Percentiles rank a stretch among this genome's conserved stretches.
Conservation (phyloP, 2,888 invertebrate species). For the Pseudococcus viburni region DNA sequence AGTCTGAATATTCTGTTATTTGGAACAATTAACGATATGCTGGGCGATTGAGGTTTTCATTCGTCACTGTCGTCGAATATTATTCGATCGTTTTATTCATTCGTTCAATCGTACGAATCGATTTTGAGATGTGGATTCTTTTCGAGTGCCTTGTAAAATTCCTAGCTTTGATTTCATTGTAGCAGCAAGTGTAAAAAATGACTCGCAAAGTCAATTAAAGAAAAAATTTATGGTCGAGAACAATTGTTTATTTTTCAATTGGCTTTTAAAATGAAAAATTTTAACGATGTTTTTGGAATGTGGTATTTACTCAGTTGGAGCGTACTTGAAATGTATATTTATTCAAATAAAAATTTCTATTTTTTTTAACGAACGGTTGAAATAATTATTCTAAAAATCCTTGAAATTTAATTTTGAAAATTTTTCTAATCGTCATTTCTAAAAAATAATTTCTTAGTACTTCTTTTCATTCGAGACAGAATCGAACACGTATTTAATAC, state of each 20-base stretch:
- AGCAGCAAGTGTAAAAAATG: neutral
- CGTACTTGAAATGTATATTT: neutral
- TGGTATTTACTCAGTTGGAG: neutral
- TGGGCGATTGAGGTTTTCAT: neutral
- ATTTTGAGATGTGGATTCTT: neutral
- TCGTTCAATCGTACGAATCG: neutral
- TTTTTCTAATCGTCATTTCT: neutral
- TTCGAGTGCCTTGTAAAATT: neutral
- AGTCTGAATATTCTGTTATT: neutral
- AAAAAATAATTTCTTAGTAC: neutral
- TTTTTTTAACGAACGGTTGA: neutral
- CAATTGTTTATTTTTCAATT: slow-evolving; percentile 1
- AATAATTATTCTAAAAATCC: neutral
- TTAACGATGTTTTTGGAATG: neutral
- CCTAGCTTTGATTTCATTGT: neutral
- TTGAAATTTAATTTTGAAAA: neutral
- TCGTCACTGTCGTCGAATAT: neutral
- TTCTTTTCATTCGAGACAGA: too few relatives aligned
- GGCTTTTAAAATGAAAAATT: neutral
- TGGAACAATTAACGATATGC: neutral
- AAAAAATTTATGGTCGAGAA: neutral
- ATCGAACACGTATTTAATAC: neutral
- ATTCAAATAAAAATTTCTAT: neutral
- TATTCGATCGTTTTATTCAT: neutral
- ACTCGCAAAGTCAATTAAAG: neutral